These are phyloP conservation scores for Lindbergichthys nudifrons DNA, from an alignment of 2,797 vertebrate species.

Conservation along the genomic window DNA sequence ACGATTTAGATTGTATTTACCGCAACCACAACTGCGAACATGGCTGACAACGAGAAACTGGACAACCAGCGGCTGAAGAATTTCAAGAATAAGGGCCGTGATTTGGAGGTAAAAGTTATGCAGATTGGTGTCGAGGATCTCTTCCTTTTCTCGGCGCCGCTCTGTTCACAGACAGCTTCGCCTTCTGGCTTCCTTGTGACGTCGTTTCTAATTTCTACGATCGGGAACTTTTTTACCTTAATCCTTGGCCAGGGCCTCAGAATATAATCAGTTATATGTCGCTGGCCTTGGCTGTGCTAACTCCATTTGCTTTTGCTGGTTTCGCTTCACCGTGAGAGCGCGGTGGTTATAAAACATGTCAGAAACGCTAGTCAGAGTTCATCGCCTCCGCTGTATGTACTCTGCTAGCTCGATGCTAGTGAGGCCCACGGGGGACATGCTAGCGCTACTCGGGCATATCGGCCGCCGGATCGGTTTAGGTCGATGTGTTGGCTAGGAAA, in stretches of 20 bases:
- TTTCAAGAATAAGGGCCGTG: conserved; percentile 99
- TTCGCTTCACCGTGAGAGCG: not conserved
- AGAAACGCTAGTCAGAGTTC: conserved; percentile 46
- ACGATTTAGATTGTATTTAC: conserved; percentile 41
- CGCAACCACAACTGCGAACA: conserved; percentile 76
- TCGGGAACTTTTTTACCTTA: conserved; percentile 56
- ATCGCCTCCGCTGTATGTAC: conserved; percentile 47
- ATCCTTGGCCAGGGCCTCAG: conserved; percentile 32
- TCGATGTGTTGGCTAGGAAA: conserved; percentile 15
- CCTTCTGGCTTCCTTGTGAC: conserved; percentile 82
- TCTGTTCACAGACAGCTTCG: conserved; percentile 67
- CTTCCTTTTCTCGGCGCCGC: conserved; percentile 49
- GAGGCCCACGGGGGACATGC: conserved; percentile 67
- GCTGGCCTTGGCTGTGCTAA: not conserved
- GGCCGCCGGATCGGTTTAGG: conserved; percentile 9
- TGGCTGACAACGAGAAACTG: conserved; percentile 98
- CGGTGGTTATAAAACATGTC: conserved; percentile 58
- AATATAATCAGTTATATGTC: accelerated
- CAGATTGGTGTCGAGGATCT: conserved; percentile 56
- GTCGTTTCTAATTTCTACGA: conserved; percentile 84
- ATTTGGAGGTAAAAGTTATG: conserved; percentile 92
- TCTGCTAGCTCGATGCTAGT: conserved; percentile 60
- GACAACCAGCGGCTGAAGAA: conserved; percentile 99
- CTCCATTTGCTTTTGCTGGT: not conserved
- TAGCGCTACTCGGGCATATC: conserved; percentile 48